phyloP scores from a whole-genome alignment of 2,797 vertebrate species.

The Psittacula derbiana region DNA sequence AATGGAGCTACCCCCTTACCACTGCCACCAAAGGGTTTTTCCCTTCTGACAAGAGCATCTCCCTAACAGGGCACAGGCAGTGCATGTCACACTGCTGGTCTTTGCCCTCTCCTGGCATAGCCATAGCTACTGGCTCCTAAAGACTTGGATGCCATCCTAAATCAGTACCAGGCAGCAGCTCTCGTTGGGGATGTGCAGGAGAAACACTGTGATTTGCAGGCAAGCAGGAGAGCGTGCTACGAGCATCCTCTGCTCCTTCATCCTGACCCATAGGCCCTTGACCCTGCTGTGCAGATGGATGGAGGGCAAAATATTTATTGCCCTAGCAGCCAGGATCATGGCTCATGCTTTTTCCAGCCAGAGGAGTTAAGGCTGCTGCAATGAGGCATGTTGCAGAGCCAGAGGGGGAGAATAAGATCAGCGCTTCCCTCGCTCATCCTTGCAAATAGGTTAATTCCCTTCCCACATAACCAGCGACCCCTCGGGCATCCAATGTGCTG shows the following conservation, averaged over 20 bases:
- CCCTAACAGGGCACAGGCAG: background rate
- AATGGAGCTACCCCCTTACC: background rate
- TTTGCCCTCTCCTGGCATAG: background rate
- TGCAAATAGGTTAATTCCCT: background rate
- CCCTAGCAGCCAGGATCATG: background rate
- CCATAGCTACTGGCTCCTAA: rapidly evolving
- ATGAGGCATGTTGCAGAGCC: background rate
- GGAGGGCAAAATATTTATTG: background rate
- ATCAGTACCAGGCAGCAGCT: background rate
- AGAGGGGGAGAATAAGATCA: background rate
- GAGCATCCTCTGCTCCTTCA: background rate
- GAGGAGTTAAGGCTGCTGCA: background rate
- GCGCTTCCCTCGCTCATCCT: background rate
- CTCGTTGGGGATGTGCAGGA: rapidly evolving
- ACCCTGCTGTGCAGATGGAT: background rate
- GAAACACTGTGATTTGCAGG: background rate
- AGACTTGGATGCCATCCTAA: background rate
- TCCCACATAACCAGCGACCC: background rate
- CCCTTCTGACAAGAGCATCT: background rate
- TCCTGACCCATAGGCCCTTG: background rate
- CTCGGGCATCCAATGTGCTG: background rate
- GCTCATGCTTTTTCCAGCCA: background rate
- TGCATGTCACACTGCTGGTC: rapidly evolving
- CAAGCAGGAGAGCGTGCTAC: rapidly evolving
- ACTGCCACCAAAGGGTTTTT: background rate